phyloP scores from a whole-genome alignment of 2,113 vertebrate genomes.

The Poecilia latipinna region DNA sequence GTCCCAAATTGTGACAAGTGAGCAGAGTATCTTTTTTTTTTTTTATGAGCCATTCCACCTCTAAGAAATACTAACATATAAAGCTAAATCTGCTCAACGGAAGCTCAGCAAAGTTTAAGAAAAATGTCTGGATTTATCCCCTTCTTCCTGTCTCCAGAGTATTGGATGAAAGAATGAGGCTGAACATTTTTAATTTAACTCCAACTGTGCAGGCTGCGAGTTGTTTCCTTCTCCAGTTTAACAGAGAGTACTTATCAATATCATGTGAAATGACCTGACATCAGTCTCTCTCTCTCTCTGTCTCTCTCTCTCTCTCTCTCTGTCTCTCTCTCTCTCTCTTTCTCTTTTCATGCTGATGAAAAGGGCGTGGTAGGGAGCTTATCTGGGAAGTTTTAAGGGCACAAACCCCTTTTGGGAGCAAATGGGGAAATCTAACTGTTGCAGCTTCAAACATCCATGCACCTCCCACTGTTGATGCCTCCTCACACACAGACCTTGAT shows the following conservation, averaged over 20 bases:
- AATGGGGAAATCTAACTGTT: conserved; percentile 44
- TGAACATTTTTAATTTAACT: conserved; percentile 9
- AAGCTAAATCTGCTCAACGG: not conserved
- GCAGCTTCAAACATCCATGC: conserved; percentile 56
- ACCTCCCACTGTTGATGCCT: conserved; percentile 47
- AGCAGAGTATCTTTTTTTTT: not conserved
- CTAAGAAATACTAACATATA: conserved; percentile 2
- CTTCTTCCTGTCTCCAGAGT: conserved; percentile 12
- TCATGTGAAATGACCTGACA: not conserved
- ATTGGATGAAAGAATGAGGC: conserved; percentile 30
- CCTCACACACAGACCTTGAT: conserved; percentile 60
- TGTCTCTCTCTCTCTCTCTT: conserved; percentile 10
- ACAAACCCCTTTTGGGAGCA: conserved; percentile 52
- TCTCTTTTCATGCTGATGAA: conserved; percentile 29
- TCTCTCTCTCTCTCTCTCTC: conserved; percentile 2
- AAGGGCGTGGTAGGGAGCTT: conserved; percentile 14
- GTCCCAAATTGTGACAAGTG: not conserved
- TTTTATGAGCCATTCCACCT: not conserved
- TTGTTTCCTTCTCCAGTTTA: conserved; percentile 14
- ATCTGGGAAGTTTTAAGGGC: conserved; percentile 27
- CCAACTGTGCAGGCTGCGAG: conserved; percentile 23
- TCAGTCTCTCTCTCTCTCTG: conserved; percentile 7
- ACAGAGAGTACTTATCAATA: conserved; percentile 3
- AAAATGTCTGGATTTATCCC: not conserved
- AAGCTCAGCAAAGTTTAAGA: not conserved